A percentile compares a stretch with the other conserved stretches of the same genome.
Conservation (phyloP, 2,113 vertebrate genomes). For the Gymnarchus niloticus region DNA sequence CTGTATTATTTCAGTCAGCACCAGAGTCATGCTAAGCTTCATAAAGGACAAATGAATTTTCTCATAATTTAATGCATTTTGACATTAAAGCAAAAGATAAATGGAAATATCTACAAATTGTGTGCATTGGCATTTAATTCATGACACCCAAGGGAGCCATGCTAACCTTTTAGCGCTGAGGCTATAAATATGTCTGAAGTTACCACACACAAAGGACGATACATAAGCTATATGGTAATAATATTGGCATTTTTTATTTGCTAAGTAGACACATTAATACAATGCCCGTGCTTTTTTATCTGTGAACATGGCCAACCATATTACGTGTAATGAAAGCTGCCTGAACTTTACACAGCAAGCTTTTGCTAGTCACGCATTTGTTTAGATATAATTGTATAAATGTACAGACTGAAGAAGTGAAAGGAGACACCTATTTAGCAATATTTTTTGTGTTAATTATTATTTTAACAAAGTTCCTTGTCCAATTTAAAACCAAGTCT, state of each 20-base stretch:
- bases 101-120: neutral
- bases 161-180: neutral
- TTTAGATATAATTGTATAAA: too few relatives aligned
- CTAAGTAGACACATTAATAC: too few relatives aligned
- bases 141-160: neutral
- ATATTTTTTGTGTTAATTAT: neutral
- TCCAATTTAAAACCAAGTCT: too few relatives aligned
- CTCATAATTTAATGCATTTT: neutral
- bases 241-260: neutral
- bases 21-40: neutral
- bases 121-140: slow-evolving; percentile 1
- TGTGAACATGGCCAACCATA: too few relatives aligned
- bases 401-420: neutral
- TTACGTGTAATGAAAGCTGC: too few relatives aligned
- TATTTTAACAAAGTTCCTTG: too few relatives aligned
- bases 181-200: neutral
- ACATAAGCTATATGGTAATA: neutral
- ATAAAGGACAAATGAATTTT: neutral
- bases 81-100: too few relatives aligned
- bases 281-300: too few relatives aligned
- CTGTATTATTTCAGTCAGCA: neutral
- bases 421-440: neutral
- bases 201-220: neutral
- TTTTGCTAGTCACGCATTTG: too few relatives aligned
- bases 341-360: too few relatives aligned